Base-by-base conservation (phyloP, 1,140 invertebrate genomes). In the Ditylenchus dipsaci region DNA sequence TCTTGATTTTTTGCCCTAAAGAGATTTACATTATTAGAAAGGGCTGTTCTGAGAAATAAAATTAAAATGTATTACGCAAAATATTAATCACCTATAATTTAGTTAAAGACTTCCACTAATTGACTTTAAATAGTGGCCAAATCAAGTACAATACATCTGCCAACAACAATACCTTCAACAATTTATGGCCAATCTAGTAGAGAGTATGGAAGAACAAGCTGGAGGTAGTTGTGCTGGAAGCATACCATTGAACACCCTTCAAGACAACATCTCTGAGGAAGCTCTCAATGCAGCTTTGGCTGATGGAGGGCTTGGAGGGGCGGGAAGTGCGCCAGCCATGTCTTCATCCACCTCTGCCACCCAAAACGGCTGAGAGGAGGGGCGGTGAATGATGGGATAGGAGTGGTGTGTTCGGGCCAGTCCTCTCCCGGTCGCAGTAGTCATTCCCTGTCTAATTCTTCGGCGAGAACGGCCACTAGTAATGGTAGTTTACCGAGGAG, bases 401-500 rank as follows among this genome's bases (percentile, higher is more conserved):
- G 38, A 8, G 59, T 3, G 38, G n/a, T 21, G 5, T 30, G 59
- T 27, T 61, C 59, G 21, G 59, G 29, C 27, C 19, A n/a, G 29
- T 61, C 59, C 13, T 61, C 59, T 5, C 59, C 59, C 3, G 38
- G 59, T 8, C 59, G n/a, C 8, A 61, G 59, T 21, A 26, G 5
- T 21, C n/a, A 61, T 27, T 61, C 59, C 59, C 3, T 19, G 27
- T 33, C 29, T 30, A 61, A 33, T 43, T 61, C 59, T 1, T 26
- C 59, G 19, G n/a, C 59, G 29, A 43, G 29, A 43, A 43, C 59
- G 59, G 59, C 59, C 8, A 61, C 59, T 8, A 61, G 59, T n/a
- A 43, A 61, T 33, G 59, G 29, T n/a, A 61, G 59, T 43, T 30
- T 30, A 13, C 29, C 59, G 3, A 61, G 59, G 29, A 30, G 59